Evolutionary conservation across 2,113 vertebrate species (phyloP).

Genomic region (Sarotherodon lohbergeri): DNA sequence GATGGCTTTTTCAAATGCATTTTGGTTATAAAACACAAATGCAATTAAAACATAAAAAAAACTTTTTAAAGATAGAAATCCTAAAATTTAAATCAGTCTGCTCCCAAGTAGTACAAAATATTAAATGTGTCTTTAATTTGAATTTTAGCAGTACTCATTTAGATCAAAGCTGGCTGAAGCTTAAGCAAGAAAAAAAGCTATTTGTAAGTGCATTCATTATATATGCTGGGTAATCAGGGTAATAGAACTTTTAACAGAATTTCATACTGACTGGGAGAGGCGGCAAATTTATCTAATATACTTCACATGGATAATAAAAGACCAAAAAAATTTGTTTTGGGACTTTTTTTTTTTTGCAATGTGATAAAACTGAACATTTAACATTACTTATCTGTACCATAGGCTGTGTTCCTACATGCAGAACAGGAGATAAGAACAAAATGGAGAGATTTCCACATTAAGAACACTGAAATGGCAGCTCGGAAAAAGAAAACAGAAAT

Average conservation of each 20-base stretch:
- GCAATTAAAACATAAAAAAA: not conserved
- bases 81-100: not conserved
- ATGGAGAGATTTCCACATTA: conserved; percentile 14
- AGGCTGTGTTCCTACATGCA: not conserved
- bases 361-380: not conserved
- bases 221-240: not conserved
- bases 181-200: not conserved
- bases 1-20: not conserved
- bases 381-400: not conserved
- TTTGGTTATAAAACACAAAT: not conserved
- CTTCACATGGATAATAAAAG: not conserved
- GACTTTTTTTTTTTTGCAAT: not conserved
- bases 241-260: not conserved
- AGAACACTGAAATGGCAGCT: conserved; percentile 7
- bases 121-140: not conserved
- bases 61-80: not conserved
- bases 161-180: not conserved
- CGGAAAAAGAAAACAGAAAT: conserved; percentile 27
- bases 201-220: not conserved
- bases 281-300: not conserved
- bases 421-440: not conserved
- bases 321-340: not conserved
- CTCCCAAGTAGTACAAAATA: not conserved
- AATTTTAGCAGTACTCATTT: not conserved
- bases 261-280: not conserved